phyloP scores from a whole-genome alignment of 2,113 vertebrate genomes.

The Sinocyclocheilus anophthalmus region DNA sequence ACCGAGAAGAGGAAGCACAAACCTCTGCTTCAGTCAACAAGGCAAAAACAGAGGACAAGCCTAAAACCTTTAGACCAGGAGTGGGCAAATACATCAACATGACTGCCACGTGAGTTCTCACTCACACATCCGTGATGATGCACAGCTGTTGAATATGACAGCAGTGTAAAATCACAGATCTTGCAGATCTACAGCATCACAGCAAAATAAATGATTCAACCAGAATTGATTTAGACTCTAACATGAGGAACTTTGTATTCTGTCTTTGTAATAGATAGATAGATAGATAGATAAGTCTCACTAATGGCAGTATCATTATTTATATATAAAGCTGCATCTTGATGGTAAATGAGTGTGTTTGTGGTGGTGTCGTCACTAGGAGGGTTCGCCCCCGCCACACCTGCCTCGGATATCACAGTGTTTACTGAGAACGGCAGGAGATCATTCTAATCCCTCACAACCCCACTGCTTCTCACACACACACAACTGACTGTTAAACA shows the following conservation, averaged over 20 bases:
- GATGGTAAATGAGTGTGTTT: slow-evolving; percentile 1
- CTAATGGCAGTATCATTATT: not conserved
- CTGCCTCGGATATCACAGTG: slow-evolving; percentile 41
- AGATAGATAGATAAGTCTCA: too few relatives aligned
- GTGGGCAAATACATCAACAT: slow-evolving; percentile 96
- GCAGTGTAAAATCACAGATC: too few relatives aligned
- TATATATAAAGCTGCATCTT: not conserved
- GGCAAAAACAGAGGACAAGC: slow-evolving; percentile 72
- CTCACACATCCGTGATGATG: slow-evolving; percentile 12
- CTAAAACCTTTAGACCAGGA: slow-evolving; percentile 86
- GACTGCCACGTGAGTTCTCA: slow-evolving; percentile 77
- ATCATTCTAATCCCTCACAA: slow-evolving; percentile 32
- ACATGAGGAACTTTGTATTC: too few relatives aligned
- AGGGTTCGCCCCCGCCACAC: slow-evolving; percentile 40
- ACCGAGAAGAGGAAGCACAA: slow-evolving; percentile 75
- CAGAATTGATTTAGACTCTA: too few relatives aligned
- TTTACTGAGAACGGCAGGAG: slow-evolving; percentile 25
- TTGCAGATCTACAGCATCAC: too few relatives aligned
- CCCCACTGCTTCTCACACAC: slow-evolving; percentile 6
- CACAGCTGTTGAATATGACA: not conserved
- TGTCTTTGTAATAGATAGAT: too few relatives aligned
- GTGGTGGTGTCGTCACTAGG: not conserved
- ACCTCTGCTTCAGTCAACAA: slow-evolving; percentile 68
- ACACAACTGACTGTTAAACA: not conserved
- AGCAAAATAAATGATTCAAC: too few relatives aligned